Percentiles rank a stretch among this genome's conserved stretches.
Conservation (phyloP, 2,888 invertebrate species). For the Sinotaia quadrata region DNA sequence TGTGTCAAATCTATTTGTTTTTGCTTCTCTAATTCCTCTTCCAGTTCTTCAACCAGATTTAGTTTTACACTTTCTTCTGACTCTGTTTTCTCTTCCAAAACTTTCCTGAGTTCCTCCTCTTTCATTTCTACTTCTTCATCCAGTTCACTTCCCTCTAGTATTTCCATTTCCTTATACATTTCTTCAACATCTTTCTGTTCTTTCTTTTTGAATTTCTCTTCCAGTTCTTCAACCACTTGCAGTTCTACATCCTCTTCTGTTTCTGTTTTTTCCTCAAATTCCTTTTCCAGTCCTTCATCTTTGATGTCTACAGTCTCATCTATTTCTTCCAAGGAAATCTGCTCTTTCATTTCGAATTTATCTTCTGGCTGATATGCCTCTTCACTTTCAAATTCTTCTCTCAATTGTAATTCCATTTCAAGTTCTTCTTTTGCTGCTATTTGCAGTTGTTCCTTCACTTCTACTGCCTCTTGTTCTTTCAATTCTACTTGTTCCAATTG, state of each 20-base stretch:
- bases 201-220: constrained; percentile 6
- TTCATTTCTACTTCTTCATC: background rate
- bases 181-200: constrained; percentile 22
- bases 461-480: too few relatives aligned
- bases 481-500: too few relatives aligned
- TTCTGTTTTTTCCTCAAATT: background rate
- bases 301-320: background rate
- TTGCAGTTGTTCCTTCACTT: too few relatives aligned
- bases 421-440: too few relatives aligned
- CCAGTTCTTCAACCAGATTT: background rate
- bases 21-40: background rate
- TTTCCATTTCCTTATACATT: too few relatives aligned
- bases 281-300: background rate
- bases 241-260: constrained; percentile 6
- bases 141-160: background rate
- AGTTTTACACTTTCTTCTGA: constrained; percentile 25
- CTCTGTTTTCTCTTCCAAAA: constrained; percentile 30
- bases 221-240: constrained; percentile 32
- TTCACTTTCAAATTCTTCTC: too few relatives aligned
- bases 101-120: constrained; percentile 17
- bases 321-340: background rate
- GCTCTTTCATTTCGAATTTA: too few relatives aligned
- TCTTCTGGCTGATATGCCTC: too few relatives aligned
- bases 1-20: background rate
- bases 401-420: too few relatives aligned